Evolutionary conservation across 2,113 vertebrate species (phyloP).

Genomic region (Gulo gulo): DNA sequence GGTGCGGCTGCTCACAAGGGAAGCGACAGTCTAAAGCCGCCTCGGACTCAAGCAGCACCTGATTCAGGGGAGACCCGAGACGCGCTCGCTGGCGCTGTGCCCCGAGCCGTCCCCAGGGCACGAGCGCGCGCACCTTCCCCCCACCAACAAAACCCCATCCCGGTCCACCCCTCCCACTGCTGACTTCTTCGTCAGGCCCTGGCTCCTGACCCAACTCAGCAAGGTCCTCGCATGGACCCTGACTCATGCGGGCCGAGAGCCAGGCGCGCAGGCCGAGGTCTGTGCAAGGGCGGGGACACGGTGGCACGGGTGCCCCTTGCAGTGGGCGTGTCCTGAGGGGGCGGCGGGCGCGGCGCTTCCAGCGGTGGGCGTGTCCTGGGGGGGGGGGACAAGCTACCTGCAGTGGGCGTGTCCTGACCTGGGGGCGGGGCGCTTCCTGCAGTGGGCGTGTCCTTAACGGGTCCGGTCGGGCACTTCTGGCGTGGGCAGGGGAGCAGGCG

Average conservation of each 20-base stretch:
- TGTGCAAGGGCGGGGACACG: fast-evolving
- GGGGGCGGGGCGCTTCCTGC: too few species aligned
- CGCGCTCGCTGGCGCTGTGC: not conserved
- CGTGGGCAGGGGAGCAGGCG: not conserved
- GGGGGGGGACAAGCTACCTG: fast-evolving
- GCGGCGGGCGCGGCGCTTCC: too few species aligned
- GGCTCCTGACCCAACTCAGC: fast-evolving
- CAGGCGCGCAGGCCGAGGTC: fast-evolving
- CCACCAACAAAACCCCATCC: not conserved
- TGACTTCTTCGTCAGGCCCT: fast-evolving
- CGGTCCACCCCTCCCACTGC: fast-evolving
- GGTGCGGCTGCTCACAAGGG: not conserved
- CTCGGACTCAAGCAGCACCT: fast-evolving
- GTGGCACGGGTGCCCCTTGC: fast-evolving
- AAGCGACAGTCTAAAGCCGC: not conserved
- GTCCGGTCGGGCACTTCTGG: fast-evolving
- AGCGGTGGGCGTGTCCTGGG: not conserved
- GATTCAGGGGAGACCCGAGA: fast-evolving
- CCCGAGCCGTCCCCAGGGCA: fast-evolving
- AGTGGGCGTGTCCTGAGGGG: not conserved
- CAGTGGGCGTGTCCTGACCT: too few species aligned
- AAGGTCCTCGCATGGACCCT: fast-evolving
- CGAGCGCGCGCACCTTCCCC: fast-evolving
- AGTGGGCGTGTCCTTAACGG: not conserved
- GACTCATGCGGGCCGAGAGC: not conserved